These are phyloP conservation scores for Mastomys coucha DNA, from an alignment of 2,113 vertebrate genomes.

Conservation along the genomic window DNA sequence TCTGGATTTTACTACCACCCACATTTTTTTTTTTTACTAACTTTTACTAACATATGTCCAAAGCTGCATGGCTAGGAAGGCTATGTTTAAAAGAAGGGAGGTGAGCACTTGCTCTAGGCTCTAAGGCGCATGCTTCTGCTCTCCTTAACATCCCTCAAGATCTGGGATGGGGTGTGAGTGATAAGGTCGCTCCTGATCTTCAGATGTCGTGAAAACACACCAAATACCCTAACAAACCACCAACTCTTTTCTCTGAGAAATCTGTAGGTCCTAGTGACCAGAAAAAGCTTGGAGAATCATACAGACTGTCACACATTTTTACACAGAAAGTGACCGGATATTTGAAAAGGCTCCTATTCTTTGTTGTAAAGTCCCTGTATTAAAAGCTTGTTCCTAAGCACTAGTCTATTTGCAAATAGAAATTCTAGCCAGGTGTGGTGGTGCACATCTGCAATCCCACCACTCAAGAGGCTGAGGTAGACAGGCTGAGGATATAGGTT, in stretches of 20 bases:
- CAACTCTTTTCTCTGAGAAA: slow-evolving; percentile 13
- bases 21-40: neutral
- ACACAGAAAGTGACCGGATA: neutral
- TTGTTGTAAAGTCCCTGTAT: neutral
- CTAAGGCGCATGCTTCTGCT: neutral
- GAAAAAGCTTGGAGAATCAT: neutral
- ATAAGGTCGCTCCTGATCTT: fast-evolving
- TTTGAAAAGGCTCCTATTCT: neutral
- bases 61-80: neutral
- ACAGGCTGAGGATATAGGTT: neutral
- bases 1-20: neutral
- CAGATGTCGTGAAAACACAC: neutral
- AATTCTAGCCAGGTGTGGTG: neutral
- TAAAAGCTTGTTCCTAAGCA: neutral
- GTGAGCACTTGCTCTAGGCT: neutral
- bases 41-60: neutral
- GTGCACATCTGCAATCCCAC: neutral
- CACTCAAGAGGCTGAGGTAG: neutral
- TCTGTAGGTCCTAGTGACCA: neutral
- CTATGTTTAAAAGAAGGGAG: slow-evolving; percentile 29
- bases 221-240: neutral
- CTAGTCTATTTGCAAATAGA: neutral
- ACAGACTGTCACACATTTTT: neutral
- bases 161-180: neutral
- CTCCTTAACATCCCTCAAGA: neutral